Evolutionary conservation across 2,113 vertebrate species (phyloP).

Genomic region (Ahaetulla prasina): DNA sequence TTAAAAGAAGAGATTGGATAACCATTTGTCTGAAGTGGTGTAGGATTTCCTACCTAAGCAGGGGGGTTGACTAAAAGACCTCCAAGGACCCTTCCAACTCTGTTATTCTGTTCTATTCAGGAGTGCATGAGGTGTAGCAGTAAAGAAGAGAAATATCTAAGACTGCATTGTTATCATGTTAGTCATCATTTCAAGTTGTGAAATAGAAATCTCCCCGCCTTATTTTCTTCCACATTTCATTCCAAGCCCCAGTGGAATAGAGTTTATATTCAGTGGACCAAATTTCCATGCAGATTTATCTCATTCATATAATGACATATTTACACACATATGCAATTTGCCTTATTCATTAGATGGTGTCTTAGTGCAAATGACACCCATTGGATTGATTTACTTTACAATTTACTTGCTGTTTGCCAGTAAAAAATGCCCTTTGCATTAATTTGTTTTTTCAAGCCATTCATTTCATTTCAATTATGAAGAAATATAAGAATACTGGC

Average conservation of each 20-base stretch:
- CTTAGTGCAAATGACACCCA: background rate
- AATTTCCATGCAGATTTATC: background rate
- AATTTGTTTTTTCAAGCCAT: background rate
- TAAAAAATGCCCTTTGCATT: background rate
- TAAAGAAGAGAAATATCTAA: background rate
- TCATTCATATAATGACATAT: background rate
- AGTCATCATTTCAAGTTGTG: background rate
- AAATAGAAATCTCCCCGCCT: background rate
- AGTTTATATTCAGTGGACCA: background rate
- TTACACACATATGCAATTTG: background rate
- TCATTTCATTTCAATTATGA: background rate
- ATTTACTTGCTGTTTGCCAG: background rate
- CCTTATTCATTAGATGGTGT: background rate
- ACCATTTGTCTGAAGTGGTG: too few relatives aligned
- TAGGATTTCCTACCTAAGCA: too few relatives aligned
- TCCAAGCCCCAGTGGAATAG: background rate
- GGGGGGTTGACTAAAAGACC: too few relatives aligned
- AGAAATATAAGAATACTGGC: background rate
- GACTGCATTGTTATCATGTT: background rate
- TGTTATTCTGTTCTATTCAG: too few relatives aligned
- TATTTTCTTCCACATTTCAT: background rate
- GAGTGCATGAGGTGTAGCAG: background rate
- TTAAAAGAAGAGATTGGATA: too few relatives aligned
- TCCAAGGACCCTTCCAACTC: too few relatives aligned
- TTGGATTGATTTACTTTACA: background rate